Base-by-base conservation (phyloP, 2,888 invertebrate species). In the Campoletis raptor region DNA sequence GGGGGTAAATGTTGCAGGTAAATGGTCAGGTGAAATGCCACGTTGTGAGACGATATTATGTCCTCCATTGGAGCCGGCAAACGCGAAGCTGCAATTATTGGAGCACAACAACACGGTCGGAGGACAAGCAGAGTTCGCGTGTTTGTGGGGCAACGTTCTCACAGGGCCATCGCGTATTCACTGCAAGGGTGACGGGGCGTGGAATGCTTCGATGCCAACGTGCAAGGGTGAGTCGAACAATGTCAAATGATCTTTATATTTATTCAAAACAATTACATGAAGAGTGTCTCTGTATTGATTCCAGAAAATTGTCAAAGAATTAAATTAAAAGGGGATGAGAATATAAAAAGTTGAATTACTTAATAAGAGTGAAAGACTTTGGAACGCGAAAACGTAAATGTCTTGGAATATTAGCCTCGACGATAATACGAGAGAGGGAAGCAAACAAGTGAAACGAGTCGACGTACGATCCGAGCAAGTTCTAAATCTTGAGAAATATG, bases 51-150 rank as follows among this genome's bases (percentile, higher is more conserved):
- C 96, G 89, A 97, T 98, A n/a, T 96, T 96, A 90, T 98, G 98
- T 93, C 97, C 97, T 0, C 95, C 96, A 74, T 94, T 98, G 87
- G 96, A 96, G 21, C 94, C 96, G 8, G 95, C 96, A 67, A 97
- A 97, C 90, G 96, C 97, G 0, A 97, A 97, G 92, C 95, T 98
- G 70, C 96, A 96, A 91, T 95, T 98, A 88, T 95, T 97, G 85
- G 97, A 97, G 92, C 96, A 97, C 94, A 98, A 98, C 94, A 96
- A 97, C 85, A 97, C 97, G 90, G 97, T 96, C 91, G 97, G 97
- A 78, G 97, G 97, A 9, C 96, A 97, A 77, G 97, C 97, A 18
- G 96, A 97, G 89, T 98, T 98, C 95, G 96, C 96, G 88, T 98
- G 98, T 93, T 96, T 97, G 87, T 97, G 97, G 97, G 98, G 98